phyloP scores from a whole-genome alignment of 2,888 invertebrate genomes.

The Lithophane socia region DNA sequence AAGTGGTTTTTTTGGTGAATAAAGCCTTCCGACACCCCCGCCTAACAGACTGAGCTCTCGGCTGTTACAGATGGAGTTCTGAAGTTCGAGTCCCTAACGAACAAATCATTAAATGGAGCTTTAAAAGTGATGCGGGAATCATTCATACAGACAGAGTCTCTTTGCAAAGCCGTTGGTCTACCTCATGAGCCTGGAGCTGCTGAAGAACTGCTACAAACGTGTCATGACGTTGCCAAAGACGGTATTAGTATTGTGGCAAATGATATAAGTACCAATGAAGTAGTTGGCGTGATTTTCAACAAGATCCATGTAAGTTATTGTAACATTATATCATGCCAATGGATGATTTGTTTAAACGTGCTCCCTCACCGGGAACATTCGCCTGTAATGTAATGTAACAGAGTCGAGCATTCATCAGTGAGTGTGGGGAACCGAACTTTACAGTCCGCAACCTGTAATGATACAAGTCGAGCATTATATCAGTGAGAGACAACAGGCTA shows the following conservation, averaged over 20 bases:
- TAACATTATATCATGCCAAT: neutral
- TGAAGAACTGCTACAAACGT: constrained; percentile 25
- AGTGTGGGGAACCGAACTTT: no score
- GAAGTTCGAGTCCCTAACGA: constrained; percentile 27
- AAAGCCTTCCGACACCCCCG: no score
- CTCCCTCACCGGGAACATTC: no score
- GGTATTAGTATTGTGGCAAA: constrained; percentile 31
- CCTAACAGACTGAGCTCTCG: no score
- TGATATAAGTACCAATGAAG: constrained; percentile 24
- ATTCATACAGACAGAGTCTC: constrained; percentile 13
- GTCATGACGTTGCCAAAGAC: constrained; percentile 23
- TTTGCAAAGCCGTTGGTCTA: constrained; percentile 34
- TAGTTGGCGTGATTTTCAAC: constrained; percentile 35
- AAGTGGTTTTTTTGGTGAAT: no score
- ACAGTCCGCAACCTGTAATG: no score
- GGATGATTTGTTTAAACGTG: no score
- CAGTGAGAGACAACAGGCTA: no score
- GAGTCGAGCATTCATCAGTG: no score
- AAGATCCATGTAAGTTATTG: constrained; percentile 22
- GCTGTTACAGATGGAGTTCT: no score
- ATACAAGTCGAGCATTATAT: no score
- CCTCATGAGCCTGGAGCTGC: constrained; percentile 32
- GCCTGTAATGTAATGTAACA: no score
- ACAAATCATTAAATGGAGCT: constrained; percentile 18
- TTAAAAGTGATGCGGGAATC: constrained; percentile 35